Evolutionary conservation across 1,140 invertebrate genomes (phyloP).

Genomic region (Achatina immaculata): DNA sequence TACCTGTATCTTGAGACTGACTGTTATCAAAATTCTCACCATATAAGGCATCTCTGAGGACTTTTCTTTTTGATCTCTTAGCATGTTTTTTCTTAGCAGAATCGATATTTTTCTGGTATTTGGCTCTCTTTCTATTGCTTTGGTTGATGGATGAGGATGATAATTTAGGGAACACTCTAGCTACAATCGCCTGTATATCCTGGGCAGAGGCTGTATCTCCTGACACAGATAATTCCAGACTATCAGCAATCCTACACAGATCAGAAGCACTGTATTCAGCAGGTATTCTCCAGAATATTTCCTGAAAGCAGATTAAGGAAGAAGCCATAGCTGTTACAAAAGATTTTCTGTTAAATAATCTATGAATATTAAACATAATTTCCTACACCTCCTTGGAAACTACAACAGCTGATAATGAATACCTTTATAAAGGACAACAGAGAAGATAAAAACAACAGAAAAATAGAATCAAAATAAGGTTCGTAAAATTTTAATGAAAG

Average conservation of each 20-base stretch:
- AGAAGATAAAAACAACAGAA: too few species aligned
- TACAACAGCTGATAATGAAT: too few species aligned
- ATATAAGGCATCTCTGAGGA: slow-evolving; percentile 34
- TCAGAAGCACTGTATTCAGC: slow-evolving; percentile 46
- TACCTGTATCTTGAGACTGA: neutral
- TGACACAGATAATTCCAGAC: slow-evolving; percentile 53
- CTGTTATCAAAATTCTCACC: slow-evolving; percentile 38
- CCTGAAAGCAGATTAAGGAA: slow-evolving; percentile 49
- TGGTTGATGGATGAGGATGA: neutral
- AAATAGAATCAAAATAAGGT: too few species aligned
- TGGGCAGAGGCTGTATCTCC: slow-evolving; percentile 49
- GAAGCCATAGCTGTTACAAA: too few species aligned
- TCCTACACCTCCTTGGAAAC: too few species aligned
- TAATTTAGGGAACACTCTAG: slow-evolving; percentile 17
- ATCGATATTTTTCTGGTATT: slow-evolving; percentile 24
- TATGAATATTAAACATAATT: too few species aligned
- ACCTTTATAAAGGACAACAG: too few species aligned
- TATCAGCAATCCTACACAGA: slow-evolving; percentile 49
- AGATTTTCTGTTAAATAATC: too few species aligned
- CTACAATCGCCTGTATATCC: slow-evolving; percentile 44
- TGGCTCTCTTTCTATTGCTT: slow-evolving; percentile 6
- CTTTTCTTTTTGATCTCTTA: slow-evolving; percentile 38
- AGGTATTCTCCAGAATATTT: slow-evolving; percentile 67
- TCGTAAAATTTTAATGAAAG: too few species aligned
- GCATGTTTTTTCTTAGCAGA: slow-evolving; percentile 19